Evolutionary conservation across 2,888 invertebrate species (phyloP).

Genomic region (Pedicia rivosa): DNA sequence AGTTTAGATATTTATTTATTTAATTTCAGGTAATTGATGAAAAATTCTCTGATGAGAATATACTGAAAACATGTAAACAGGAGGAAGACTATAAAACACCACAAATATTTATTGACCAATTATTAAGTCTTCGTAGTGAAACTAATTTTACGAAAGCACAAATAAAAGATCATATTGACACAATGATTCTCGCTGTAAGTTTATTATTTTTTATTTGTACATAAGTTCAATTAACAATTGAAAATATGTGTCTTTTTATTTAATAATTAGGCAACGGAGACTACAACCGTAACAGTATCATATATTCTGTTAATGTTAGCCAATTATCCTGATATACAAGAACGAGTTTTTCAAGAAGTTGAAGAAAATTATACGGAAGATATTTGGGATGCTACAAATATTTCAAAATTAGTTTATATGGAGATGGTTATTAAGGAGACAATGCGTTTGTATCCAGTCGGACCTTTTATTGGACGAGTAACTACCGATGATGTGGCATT

Average conservation of each 20-base stretch:
- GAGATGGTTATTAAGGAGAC: constrained; percentile 25
- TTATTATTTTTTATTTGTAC: no score
- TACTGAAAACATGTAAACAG: no score
- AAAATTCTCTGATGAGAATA: no score
- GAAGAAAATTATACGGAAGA: constrained; percentile 9
- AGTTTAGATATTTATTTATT: no score
- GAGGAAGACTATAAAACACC: constrained; percentile 1
- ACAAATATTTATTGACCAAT: constrained; percentile 3
- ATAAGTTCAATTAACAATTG: no score
- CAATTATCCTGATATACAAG: constrained; percentile 23
- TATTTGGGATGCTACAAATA: constrained; percentile 19
- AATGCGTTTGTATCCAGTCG: constrained; percentile 24
- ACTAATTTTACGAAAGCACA: not conserved
- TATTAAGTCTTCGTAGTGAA: not conserved
- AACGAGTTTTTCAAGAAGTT: constrained; percentile 8
- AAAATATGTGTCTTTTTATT: no score
- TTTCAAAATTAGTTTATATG: constrained; percentile 22
- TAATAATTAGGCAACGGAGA: no score
- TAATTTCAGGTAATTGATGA: no score
- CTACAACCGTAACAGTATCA: constrained; percentile 22
- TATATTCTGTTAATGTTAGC: constrained; percentile 20
- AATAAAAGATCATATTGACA: constrained; percentile 3
- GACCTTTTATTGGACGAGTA: constrained; percentile 22
- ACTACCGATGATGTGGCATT: constrained; percentile 14
- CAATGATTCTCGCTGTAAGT: constrained; percentile 1